Conservation (phyloP, 2,113 vertebrate species). For the Fukomys damarensis region DNA sequence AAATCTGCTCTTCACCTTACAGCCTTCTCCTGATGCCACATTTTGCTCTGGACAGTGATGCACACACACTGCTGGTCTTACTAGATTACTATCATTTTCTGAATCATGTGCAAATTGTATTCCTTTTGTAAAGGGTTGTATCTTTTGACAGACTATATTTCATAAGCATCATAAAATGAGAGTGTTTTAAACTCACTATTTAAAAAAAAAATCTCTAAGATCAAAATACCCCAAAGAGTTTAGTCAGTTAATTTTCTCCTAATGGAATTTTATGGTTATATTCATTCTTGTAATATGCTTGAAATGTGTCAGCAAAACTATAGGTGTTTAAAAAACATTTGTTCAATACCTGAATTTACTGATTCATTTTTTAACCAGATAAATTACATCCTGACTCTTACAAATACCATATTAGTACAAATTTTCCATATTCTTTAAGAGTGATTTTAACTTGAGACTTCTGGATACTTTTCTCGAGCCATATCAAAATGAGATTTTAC, state of each 20-base stretch:
- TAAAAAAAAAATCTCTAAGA: neutral
- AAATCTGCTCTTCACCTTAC: neutral
- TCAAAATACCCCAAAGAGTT: neutral
- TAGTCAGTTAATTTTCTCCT: neutral
- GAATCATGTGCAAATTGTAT: neutral
- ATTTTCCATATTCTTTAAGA: neutral
- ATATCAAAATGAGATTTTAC: slow-evolving; percentile 42
- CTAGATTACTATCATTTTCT: neutral
- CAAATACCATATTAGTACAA: neutral
- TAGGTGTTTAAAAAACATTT: neutral
- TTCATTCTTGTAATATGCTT: neutral
- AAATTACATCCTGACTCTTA: neutral
- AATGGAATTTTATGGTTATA: neutral
- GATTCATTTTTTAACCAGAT: neutral
- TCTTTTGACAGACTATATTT: neutral
- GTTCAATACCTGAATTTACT: neutral
- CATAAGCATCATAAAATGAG: neutral
- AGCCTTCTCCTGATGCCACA: neutral
- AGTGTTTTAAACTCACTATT: neutral
- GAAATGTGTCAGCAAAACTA: neutral
- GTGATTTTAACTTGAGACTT: slow-evolving; percentile 16
- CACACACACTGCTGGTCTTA: neutral
- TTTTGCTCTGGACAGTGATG: neutral
- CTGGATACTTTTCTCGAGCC: neutral
- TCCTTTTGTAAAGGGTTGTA: neutral